Percentiles rank a stretch among this genome's conserved stretches.
Conservation (phyloP, 2,888 invertebrate genomes). For the Phorcus lineatus region DNA sequence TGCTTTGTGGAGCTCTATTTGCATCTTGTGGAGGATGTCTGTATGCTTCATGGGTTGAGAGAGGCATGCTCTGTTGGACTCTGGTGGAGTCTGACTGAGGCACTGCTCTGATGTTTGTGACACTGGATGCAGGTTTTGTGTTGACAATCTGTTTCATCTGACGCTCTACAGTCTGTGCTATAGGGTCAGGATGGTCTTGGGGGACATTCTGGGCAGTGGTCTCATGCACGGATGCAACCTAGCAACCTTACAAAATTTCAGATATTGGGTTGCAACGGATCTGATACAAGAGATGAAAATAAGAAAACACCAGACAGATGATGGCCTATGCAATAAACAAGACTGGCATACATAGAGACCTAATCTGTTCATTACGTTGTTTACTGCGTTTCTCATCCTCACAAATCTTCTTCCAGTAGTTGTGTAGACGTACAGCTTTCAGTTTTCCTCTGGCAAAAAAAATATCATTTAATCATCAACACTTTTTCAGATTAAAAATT, state of each 20-base stretch:
- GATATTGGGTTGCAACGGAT: no score
- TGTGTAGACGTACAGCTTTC: conserved; percentile 67
- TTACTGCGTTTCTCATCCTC: conserved; percentile 71
- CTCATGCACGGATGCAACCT: neutral
- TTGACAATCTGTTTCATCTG: conserved; percentile 39
- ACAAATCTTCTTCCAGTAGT: conserved; percentile 73
- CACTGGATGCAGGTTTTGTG: conserved; percentile 29
- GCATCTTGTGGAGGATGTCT: neutral
- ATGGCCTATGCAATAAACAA: no score
- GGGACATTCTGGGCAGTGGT: neutral
- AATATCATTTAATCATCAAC: neutral
- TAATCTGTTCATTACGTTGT: conserved; percentile 68
- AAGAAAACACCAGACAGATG: no score
- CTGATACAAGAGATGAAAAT: no score
- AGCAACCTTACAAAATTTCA: no score
- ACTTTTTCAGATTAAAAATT: neutral
- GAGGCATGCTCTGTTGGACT: conserved; percentile 26
- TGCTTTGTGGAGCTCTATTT: conserved; percentile 1
- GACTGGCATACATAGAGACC: no score
- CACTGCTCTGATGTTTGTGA: neutral
- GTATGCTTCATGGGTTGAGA: neutral
- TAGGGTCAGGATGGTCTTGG: conserved; percentile 9
- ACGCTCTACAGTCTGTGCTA: conserved; percentile 22
- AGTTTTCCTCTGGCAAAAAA: conserved; percentile 61
- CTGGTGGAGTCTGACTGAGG: neutral